phyloP scores from a whole-genome alignment of 1,140 invertebrate species.

The Phenacoccus solenopsis region DNA sequence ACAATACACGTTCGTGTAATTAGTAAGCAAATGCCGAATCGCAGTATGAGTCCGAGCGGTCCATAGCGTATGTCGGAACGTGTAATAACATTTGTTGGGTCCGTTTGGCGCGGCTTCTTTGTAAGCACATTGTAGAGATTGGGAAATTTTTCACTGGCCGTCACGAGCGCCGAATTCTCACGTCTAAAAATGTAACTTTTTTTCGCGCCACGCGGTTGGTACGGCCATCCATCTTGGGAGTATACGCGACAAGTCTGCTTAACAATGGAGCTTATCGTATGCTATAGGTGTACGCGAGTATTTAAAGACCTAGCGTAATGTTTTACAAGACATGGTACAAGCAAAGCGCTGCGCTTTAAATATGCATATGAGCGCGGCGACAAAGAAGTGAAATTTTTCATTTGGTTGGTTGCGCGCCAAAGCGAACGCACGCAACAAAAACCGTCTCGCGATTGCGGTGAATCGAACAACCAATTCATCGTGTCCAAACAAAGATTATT shows the following conservation, averaged over 20 bases:
- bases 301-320: not conserved
- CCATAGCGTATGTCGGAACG: no score
- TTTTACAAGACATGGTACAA: conserved; percentile 12
- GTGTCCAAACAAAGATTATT: conserved; percentile 13
- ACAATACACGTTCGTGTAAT: conserved; percentile 2
- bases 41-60: not conserved
- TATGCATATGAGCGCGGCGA: not conserved
- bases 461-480: not conserved
- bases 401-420: conserved; percentile 12
- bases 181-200: not conserved
- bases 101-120: not conserved
- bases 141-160: not conserved
- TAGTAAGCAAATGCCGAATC: conserved; percentile 1
- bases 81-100: no score
- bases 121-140: not conserved
- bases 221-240: no score
- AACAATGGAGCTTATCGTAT: not conserved
- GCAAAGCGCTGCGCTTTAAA: not conserved
- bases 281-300: not conserved
- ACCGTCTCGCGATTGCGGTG: not conserved
- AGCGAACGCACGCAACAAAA: not conserved
- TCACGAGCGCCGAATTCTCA: not conserved
- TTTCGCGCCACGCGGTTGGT: not conserved
- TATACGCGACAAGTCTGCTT: not conserved
- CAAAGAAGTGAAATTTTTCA: conserved; percentile 17